These are phyloP conservation scores for Amblyjoppa fuscipennis DNA, from an alignment of 2,888 invertebrate species.

Conservation along the genomic window DNA sequence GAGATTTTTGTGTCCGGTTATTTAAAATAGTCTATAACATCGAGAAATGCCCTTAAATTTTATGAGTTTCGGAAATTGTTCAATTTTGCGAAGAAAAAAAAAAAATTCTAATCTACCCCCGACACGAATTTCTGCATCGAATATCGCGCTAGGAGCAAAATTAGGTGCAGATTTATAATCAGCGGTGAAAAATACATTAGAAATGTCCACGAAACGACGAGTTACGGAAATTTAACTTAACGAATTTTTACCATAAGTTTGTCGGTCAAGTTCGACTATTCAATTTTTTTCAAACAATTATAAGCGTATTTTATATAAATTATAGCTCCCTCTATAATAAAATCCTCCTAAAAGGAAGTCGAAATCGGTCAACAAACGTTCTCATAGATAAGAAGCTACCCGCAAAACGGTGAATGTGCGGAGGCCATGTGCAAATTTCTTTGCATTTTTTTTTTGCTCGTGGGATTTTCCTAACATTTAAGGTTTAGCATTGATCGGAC, in stretches of 20 bases:
- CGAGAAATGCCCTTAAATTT: neutral
- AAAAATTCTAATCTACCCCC: too few relatives aligned
- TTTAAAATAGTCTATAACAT: neutral
- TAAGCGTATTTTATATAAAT: neutral
- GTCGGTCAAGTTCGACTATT: neutral
- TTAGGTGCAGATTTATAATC: neutral
- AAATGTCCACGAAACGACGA: neutral
- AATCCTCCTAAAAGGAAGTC: neutral
- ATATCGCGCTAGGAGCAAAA: neutral
- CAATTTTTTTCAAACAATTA: neutral
- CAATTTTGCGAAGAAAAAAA: neutral
- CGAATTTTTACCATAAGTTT: neutral
- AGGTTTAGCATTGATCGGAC: conserved; percentile 11
- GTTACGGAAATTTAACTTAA: neutral
- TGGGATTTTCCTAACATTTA: neutral
- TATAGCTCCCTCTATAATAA: neutral
- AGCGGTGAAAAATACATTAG: neutral
- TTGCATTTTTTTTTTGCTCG: neutral
- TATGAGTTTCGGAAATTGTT: neutral
- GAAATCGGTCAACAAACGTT: neutral
- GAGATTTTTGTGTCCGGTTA: too few relatives aligned
- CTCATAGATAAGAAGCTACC: neutral
- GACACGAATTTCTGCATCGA: neutral
- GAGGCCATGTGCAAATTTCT: neutral
- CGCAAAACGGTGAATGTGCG: neutral